A percentile compares a stretch with the other conserved stretches of the same genome.
phyloP scores from a whole-genome alignment of 2,113 vertebrate genomes.

The Oncorhynchus clarkii region DNA sequence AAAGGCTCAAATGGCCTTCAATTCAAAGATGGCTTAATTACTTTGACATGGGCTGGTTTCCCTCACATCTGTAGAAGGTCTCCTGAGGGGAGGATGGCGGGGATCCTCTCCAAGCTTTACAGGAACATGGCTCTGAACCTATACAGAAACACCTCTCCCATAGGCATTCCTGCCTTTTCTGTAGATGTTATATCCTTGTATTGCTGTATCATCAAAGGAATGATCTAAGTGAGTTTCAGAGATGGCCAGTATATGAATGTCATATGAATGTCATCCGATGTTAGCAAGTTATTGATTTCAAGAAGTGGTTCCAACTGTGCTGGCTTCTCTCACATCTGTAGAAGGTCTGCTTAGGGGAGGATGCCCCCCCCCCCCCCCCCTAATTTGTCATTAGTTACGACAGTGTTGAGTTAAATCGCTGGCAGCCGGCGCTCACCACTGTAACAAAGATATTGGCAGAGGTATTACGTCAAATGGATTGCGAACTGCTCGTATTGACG shows the following conservation, averaged over 20 bases:
- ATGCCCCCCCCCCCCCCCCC: too few relatives aligned
- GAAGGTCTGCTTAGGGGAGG: constrained; percentile 19
- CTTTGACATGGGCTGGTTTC: background rate
- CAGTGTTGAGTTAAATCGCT: background rate
- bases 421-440: constrained; percentile 3
- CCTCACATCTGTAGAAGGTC: constrained; percentile 43
- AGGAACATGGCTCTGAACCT: too few relatives aligned
- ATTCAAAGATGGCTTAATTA: constrained; percentile 35
- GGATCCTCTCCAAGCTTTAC: background rate
- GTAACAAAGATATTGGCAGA: constrained; percentile 6
- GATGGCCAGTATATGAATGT: too few relatives aligned
- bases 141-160: too few relatives aligned
- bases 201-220: too few relatives aligned
- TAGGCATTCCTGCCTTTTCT: too few relatives aligned
- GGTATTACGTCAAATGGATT: background rate
- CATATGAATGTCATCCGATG: too few relatives aligned
- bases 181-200: too few relatives aligned
- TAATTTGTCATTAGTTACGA: constrained; percentile 14
- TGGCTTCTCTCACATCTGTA: constrained; percentile 50
- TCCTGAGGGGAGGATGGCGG: constrained; percentile 28
- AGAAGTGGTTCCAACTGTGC: too few relatives aligned
- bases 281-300: too few relatives aligned
- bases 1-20: too few relatives aligned
- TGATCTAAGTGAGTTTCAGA: too few relatives aligned
- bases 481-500: background rate